Percentiles rank a stretch among this genome's conserved stretches.
Conservation (phyloP, 2,888 invertebrate genomes). For the Tetramorium bicarinatum region DNA sequence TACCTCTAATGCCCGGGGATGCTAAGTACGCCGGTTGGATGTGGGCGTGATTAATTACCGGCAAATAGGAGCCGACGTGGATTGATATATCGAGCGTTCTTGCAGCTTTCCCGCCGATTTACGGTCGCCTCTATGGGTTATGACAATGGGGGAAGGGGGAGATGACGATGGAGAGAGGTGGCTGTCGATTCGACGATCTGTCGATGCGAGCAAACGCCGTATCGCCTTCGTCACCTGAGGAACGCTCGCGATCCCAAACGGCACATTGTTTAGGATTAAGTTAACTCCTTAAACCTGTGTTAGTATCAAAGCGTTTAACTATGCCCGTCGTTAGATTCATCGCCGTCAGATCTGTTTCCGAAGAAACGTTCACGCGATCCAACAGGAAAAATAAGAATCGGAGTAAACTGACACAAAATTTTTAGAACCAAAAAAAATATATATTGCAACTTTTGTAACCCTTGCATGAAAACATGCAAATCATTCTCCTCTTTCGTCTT, state of each 20-base stretch:
- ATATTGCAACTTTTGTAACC: not conserved
- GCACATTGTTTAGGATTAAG: conserved; percentile 9
- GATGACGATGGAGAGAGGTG: conserved; percentile 28
- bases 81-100: conserved; percentile 84
- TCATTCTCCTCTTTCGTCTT: too few relatives aligned
- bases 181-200: conserved; percentile 68
- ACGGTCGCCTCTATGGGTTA: conserved; percentile 80
- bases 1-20: conserved; percentile 69
- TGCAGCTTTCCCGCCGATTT: conserved; percentile 81
- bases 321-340: conserved; percentile 2
- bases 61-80: conserved; percentile 83
- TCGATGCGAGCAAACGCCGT: conserved; percentile 58
- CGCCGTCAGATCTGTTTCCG: not conserved
- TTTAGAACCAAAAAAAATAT: not conserved
- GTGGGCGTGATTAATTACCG: conserved; percentile 84
- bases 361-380: not conserved
- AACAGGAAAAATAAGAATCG: too few relatives aligned
- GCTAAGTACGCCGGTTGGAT: conserved; percentile 80
- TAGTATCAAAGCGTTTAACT: conserved; percentile 38
- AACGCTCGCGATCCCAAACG: conserved; percentile 28
- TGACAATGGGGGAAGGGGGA: conserved; percentile 72
- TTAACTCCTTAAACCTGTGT: conserved; percentile 36
- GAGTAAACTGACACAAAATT: not conserved
- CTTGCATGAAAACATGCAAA: not conserved
- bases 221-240: conserved; percentile 40